phyloP scores from a whole-genome alignment of 2,113 vertebrate genomes.

The Chaetodon auriga region DNA sequence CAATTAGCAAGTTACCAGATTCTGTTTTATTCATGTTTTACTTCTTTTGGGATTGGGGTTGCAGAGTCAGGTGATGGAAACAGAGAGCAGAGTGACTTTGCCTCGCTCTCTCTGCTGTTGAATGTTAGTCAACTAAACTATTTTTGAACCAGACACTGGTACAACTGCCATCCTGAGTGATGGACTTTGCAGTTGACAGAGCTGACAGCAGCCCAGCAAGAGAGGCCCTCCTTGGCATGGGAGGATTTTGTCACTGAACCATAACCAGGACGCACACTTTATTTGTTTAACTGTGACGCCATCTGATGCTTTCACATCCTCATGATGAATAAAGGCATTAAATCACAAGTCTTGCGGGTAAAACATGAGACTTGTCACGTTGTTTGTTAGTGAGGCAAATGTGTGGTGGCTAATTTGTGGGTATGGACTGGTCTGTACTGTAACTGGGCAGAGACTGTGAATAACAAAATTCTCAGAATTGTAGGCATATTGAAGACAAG shows the following conservation, averaged over 20 bases:
- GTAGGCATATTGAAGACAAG: no score
- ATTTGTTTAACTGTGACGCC: background rate
- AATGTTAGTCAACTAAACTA: background rate
- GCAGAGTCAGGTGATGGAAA: background rate
- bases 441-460: background rate
- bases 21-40: no score
- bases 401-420: background rate
- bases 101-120: background rate
- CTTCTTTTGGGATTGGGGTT: no score
- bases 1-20: no score
- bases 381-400: background rate
- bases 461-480: background rate
- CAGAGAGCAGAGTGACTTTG: background rate
- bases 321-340: background rate
- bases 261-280: background rate
- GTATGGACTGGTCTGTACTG: background rate
- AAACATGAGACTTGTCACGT: background rate
- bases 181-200: background rate
- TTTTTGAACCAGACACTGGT: background rate
- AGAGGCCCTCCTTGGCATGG: background rate
- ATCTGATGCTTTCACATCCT: background rate
- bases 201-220: background rate
- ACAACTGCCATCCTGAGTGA: background rate
- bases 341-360: background rate
- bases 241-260: background rate